Evolutionary conservation across 2,113 vertebrate species (phyloP).

Genomic region (Galeopterus variegatus): DNA sequence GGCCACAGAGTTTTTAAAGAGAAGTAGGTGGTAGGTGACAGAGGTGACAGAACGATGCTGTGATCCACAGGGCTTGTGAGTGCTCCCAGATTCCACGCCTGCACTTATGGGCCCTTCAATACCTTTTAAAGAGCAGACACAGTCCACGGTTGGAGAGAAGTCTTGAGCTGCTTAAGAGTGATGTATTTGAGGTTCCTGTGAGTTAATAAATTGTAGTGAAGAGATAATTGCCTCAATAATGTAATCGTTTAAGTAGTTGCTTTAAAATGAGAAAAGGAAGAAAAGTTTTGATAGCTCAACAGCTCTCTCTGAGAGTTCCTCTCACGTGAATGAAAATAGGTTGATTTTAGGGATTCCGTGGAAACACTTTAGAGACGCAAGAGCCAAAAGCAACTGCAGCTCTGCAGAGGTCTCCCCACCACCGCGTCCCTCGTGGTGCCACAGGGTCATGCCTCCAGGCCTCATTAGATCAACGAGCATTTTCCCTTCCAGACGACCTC

Average conservation of each 20-base stretch:
- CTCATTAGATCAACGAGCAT: background rate
- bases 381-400: background rate
- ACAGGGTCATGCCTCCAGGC: background rate
- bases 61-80: background rate
- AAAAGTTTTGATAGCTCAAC: background rate
- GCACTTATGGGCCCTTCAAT: background rate
- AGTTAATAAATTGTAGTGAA: background rate
- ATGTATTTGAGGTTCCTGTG: background rate
- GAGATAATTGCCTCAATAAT: constrained; percentile 18
- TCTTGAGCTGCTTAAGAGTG: background rate
- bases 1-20: background rate
- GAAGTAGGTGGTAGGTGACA: background rate
- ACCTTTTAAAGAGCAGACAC: background rate
- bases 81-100: fast-evolving
- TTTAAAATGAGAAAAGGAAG: constrained; percentile 27
- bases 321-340: background rate
- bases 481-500: background rate
- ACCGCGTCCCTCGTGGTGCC: background rate
- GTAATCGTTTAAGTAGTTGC: background rate
- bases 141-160: background rate
- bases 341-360: background rate
- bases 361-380: background rate
- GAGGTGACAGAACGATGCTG: fast-evolving
- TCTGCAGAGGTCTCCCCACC: too few relatives aligned
- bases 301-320: background rate